Conservation (phyloP, 1,140 invertebrate genomes). For the Drosophila sp. region DNA sequence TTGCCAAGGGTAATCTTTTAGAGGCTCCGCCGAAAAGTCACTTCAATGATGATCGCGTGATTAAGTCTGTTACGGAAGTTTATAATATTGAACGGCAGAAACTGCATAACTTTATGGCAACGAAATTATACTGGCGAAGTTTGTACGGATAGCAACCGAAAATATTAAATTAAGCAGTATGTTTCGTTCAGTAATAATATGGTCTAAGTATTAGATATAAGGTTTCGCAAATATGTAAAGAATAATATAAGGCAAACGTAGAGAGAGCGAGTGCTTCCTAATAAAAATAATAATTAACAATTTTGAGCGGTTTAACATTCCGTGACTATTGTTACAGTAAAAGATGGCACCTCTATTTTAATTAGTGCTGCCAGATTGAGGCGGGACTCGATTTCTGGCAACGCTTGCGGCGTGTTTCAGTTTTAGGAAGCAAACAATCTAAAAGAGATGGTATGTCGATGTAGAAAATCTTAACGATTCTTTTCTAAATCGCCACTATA, state of each 20-base stretch:
- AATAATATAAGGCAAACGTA: too few species aligned
- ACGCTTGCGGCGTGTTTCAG: not conserved
- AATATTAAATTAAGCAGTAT: too few species aligned
- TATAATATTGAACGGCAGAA: constrained; percentile 43
- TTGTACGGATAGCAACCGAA: too few species aligned
- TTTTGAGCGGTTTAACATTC: too few species aligned
- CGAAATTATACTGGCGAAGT: not conserved
- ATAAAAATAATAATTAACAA: too few species aligned
- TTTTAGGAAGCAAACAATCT: not conserved
- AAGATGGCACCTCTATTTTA: too few species aligned
- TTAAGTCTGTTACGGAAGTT: constrained; percentile 40
- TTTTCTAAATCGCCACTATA: not conserved
- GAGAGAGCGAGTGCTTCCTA: too few species aligned
- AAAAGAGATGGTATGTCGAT: not conserved
- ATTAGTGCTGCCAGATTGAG: too few species aligned
- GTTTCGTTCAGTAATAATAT: not conserved
- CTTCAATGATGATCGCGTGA: constrained; percentile 57
- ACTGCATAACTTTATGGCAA: constrained; percentile 39
- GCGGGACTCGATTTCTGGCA: not conserved
- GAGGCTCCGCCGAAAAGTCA: constrained; percentile 48
- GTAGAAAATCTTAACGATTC: not conserved
- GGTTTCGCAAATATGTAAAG: too few species aligned
- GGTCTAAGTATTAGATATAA: too few species aligned
- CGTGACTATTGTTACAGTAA: too few species aligned
- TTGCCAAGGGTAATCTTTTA: constrained; percentile 60